Conservation (phyloP, 2,113 vertebrate genomes). For the Ictidomys tridecemlineatus region DNA sequence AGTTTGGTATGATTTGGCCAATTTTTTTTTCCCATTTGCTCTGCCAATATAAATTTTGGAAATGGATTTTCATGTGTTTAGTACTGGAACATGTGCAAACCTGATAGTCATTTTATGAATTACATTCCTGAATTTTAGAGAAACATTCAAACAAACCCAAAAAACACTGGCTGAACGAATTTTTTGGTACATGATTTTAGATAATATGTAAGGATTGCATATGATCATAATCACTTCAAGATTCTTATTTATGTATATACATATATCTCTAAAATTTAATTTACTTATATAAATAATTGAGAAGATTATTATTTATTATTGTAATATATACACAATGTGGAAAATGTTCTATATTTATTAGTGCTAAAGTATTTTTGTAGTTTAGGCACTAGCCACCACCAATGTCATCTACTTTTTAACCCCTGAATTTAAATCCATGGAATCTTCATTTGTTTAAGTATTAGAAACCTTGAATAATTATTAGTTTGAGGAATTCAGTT, state of each 20-base stretch:
- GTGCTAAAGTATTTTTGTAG: background rate
- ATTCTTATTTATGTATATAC: background rate
- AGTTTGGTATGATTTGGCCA: conserved; percentile 16
- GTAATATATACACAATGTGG: background rate
- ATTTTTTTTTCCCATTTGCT: background rate
- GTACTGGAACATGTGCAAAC: background rate
- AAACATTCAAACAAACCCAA: background rate
- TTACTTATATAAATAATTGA: background rate
- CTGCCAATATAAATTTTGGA: background rate
- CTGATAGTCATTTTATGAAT: background rate
- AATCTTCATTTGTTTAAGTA: background rate
- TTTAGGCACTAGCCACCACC: background rate
- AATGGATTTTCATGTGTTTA: conserved; percentile 13
- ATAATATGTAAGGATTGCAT: background rate
- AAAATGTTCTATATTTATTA: background rate
- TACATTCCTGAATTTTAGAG: background rate
- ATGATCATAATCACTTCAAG: background rate
- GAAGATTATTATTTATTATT: too few species aligned
- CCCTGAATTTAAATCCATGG: background rate
- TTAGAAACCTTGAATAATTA: background rate
- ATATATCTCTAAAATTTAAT: too few species aligned
- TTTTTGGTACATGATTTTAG: background rate
- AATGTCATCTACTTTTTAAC: background rate
- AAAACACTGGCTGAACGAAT: background rate
- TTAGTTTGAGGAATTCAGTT: background rate